phyloP scores from a whole-genome alignment of 2,797 vertebrate genomes.

The Synanceia verrucosa region DNA sequence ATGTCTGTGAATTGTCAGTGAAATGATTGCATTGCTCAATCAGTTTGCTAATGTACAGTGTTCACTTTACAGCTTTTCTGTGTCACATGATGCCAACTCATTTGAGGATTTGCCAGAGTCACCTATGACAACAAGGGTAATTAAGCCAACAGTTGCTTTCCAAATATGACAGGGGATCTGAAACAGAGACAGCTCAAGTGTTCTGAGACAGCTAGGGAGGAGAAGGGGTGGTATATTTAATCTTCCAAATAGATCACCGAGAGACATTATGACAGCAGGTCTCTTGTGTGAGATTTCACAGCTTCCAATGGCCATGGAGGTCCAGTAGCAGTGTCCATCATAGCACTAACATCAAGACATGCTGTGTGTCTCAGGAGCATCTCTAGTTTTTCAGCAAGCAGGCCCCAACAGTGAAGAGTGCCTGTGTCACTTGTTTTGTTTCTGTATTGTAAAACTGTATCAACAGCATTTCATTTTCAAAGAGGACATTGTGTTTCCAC shows the following conservation, averaged over 20 bases:
- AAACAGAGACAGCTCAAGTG: slow-evolving; percentile 24
- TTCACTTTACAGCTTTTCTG: slow-evolving; percentile 47
- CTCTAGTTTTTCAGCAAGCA: slow-evolving; percentile 46
- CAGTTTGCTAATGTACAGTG: slow-evolving; percentile 64
- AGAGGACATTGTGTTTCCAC: slow-evolving; percentile 59
- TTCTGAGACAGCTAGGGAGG: slow-evolving; percentile 18
- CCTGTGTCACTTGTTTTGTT: slow-evolving; percentile 51
- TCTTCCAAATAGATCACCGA: slow-evolving; percentile 34
- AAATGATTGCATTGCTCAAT: slow-evolving; percentile 56
- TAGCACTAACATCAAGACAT: slow-evolving; percentile 32
- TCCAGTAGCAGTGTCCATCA: slow-evolving; percentile 33
- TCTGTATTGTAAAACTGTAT: slow-evolving; percentile 26
- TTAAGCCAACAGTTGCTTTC: slow-evolving; percentile 30
- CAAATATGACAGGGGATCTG: slow-evolving; percentile 41
- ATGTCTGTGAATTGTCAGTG: slow-evolving; percentile 66
- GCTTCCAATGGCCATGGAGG: slow-evolving; percentile 36
- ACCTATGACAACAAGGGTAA: slow-evolving; percentile 36
- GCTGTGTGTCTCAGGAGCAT: slow-evolving; percentile 40
- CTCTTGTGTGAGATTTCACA: slow-evolving; percentile 11
- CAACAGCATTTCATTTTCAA: slow-evolving; percentile 53
- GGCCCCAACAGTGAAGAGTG: slow-evolving; percentile 34
- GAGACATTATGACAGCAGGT: slow-evolving; percentile 6
- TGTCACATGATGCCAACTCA: slow-evolving; percentile 43
- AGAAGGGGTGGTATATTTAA: slow-evolving; percentile 19
- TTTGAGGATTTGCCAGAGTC: slow-evolving; percentile 44